phyloP scores from a whole-genome alignment of 53 echinoderm and acorn worm species.

The Holothuria scabra region DNA sequence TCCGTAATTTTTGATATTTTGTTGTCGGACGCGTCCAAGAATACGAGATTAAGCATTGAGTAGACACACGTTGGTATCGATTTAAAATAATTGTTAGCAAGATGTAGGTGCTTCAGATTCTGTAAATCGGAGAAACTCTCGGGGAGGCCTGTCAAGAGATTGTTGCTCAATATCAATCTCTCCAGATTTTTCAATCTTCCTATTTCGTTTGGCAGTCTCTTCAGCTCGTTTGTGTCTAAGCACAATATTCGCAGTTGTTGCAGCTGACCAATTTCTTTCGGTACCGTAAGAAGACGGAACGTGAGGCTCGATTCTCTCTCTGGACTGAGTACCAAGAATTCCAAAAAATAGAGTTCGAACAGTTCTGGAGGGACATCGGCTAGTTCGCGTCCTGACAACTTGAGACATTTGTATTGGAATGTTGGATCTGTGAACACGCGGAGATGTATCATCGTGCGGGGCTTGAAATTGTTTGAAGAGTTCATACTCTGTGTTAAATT shows the following conservation, averaged over 20 bases:
- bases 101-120: conserved; percentile 78
- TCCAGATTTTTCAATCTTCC: conserved; percentile 79
- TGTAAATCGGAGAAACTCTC: conserved; percentile 62
- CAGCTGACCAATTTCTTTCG: conserved; percentile 57
- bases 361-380: conserved; percentile 68
- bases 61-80: conserved; percentile 75
- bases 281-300: conserved; percentile 71
- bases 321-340: conserved; percentile 86
- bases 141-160: conserved; percentile 81
- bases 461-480: not conserved
- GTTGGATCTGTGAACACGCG: conserved; percentile 61
- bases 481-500: conserved; percentile 5
- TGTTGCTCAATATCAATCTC: conserved; percentile 89
- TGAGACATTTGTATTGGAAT: conserved; percentile 71
- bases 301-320: conserved; percentile 69
- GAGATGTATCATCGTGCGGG: conserved; percentile 38
- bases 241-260: conserved; percentile 79
- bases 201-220: conserved; percentile 65
- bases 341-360: conserved; percentile 74
- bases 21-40: conserved; percentile 89
- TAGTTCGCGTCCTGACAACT: conserved; percentile 79
- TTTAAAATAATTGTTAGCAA: conserved; percentile 90
- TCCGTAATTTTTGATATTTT: conserved; percentile 64
- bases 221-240: conserved; percentile 90
- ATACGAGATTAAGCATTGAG: conserved; percentile 70